phyloP scores from a whole-genome alignment of 2,797 vertebrate genomes.

The Mycteria americana region DNA sequence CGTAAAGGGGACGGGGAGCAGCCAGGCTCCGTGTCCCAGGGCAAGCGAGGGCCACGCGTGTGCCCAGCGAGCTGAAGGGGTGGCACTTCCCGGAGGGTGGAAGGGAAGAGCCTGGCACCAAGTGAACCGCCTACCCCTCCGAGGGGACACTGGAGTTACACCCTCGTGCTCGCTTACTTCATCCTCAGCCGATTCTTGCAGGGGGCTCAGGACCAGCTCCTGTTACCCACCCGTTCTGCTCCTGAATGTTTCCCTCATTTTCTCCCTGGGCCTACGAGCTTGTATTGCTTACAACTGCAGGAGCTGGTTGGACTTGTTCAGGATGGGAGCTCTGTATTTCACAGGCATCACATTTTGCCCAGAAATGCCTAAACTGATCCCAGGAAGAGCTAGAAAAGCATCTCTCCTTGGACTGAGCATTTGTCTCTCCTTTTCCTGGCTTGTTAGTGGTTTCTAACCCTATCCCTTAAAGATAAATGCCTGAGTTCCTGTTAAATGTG shows the following conservation, averaged over 20 bases:
- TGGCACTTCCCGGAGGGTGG: slow-evolving; percentile 74
- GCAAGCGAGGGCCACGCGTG: slow-evolving; percentile 73
- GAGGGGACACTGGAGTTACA: not conserved
- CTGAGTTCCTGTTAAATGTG: not conserved
- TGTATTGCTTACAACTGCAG: not conserved
- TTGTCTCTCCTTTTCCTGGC: not conserved
- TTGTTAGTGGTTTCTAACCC: not conserved
- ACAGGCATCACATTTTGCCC: not conserved
- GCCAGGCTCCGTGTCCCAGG: slow-evolving; percentile 74
- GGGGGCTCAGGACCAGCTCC: not conserved
- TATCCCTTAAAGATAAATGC: not conserved
- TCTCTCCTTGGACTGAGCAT: not conserved
- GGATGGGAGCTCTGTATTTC: not conserved
- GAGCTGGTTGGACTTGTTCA: not conserved
- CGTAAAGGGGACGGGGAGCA: slow-evolving; percentile 74
- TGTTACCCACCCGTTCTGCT: not conserved
- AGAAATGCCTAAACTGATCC: not conserved
- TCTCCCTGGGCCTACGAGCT: not conserved
- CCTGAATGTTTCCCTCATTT: not conserved
- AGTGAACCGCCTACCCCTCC: slow-evolving; percentile 28
- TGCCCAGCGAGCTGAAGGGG: slow-evolving; percentile 71
- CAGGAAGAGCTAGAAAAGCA: not conserved
- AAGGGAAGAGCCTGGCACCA: slow-evolving; percentile 25
- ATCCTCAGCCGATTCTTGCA: not conserved
- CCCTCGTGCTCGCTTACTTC: not conserved